Conservation (phyloP, 2,888 invertebrate genomes). For the Cryptocheilus praepositus region DNA sequence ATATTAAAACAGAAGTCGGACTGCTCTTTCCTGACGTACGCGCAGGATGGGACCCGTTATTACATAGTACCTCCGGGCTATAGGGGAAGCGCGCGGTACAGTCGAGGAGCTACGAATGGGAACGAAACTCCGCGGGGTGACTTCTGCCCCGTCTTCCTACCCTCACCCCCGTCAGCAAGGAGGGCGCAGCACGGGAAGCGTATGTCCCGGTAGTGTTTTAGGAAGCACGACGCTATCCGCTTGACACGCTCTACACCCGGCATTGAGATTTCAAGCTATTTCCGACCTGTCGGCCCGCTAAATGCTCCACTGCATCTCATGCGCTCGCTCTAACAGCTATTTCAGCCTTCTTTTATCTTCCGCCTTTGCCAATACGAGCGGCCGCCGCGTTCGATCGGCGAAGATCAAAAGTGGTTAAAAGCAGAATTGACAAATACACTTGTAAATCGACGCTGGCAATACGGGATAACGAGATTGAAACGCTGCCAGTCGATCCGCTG, state of each 20-base stretch:
- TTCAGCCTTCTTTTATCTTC: background rate
- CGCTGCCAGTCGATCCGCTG: too few species aligned
- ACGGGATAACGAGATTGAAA: too few species aligned
- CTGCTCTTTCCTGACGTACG: constrained; percentile 18
- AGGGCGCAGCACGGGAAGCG: constrained; percentile 20
- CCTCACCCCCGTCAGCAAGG: constrained; percentile 4
- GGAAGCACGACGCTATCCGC: constrained; percentile 8
- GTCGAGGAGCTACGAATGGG: constrained; percentile 39
- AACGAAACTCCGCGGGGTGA: constrained; percentile 43
- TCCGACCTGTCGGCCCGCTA: constrained; percentile 6
- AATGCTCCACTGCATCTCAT: too few species aligned
- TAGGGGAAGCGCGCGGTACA: constrained; percentile 31
- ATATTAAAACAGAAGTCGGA: constrained; percentile 46
- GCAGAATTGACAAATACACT: too few species aligned
- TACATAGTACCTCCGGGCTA: constrained; percentile 47
- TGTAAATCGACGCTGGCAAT: background rate
- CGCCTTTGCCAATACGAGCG: too few species aligned
- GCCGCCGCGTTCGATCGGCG: too few species aligned
- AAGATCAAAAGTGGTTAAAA: too few species aligned
- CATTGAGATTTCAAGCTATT: constrained; percentile 9
- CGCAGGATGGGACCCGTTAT: constrained; percentile 31
- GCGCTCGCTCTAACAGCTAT: background rate
- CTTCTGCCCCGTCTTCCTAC: constrained; percentile 14
- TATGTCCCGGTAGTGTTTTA: constrained; percentile 10
- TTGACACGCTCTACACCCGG: constrained; percentile 10